Conservation (phyloP, 2,113 vertebrate species). For the Dermatemys mawii region DNA sequence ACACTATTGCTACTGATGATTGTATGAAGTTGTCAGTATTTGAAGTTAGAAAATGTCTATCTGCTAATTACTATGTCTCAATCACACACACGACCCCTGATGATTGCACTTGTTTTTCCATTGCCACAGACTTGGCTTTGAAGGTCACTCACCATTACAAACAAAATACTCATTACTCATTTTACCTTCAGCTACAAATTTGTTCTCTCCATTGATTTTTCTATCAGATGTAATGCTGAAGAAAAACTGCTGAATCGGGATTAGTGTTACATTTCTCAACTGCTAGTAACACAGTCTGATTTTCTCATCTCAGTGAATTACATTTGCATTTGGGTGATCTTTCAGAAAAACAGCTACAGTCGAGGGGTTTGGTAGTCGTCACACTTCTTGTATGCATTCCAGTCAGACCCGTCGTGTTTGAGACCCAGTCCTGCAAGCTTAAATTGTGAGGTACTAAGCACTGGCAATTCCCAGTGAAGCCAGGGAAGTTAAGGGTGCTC, state of each 20-base stretch:
- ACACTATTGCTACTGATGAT: not conserved
- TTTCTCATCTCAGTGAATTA: constrained; percentile 7
- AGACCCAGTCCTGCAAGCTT: not conserved
- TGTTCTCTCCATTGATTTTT: constrained; percentile 19
- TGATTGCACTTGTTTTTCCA: not conserved
- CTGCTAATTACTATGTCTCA: not conserved
- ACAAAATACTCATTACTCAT: constrained; percentile 23
- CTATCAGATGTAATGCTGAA: not conserved
- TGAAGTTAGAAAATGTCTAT: not conserved
- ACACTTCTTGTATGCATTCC: not conserved
- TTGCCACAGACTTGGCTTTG: not conserved
- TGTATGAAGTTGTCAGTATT: constrained; percentile 22
- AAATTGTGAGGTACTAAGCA: not conserved
- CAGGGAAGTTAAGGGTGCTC: not conserved
- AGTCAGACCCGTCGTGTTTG: not conserved
- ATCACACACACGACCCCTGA: not conserved
- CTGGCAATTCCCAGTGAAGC: not conserved
- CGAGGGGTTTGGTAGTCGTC: not conserved
- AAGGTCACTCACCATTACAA: not conserved
- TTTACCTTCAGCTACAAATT: not conserved
- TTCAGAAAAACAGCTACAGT: not conserved
- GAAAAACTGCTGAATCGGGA: not conserved
- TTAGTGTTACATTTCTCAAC: constrained; percentile 14
- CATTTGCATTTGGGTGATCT: not conserved
- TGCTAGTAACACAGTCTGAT: not conserved